Evolutionary conservation across 2,888 invertebrate genomes (phyloP).

Genomic region (Polydrusus cervinus): DNA sequence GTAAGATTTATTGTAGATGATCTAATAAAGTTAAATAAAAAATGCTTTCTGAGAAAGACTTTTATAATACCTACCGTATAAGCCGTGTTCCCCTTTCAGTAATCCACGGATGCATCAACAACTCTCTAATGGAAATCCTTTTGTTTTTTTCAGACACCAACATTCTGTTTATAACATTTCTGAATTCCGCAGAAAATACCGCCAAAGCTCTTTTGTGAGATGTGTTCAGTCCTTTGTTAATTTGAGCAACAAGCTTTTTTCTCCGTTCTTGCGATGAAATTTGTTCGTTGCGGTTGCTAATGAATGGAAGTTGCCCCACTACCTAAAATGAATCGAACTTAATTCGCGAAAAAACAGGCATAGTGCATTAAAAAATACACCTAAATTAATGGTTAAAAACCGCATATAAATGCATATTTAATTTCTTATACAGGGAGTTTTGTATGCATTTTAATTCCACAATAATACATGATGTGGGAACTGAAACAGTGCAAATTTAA

Average conservation of each 20-base stretch:
- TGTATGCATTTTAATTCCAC: no score
- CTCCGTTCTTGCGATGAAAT: conserved; percentile 75
- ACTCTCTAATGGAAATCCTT: conserved; percentile 75
- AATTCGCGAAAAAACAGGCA: neutral
- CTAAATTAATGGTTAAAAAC: no score
- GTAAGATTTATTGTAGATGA: no score
- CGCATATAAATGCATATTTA: no score
- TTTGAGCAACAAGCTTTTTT: conserved; percentile 77
- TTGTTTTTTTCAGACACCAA: conserved; percentile 74
- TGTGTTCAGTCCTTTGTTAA: conserved; percentile 78
- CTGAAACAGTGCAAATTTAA: no score
- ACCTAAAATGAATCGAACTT: conserved; percentile 60
- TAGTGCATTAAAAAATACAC: no score
- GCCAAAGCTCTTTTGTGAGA: conserved; percentile 75
- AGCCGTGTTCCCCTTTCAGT: conserved; percentile 72
- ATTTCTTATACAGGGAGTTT: no score
- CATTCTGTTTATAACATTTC: conserved; percentile 73
- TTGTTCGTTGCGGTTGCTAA: conserved; percentile 68
- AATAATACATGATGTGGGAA: no score
- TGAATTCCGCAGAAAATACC: conserved; percentile 70
- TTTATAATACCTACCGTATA: conserved; percentile 69
- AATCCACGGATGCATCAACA: conserved; percentile 77
- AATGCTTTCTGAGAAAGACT: neutral
- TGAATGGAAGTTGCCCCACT: conserved; percentile 82
- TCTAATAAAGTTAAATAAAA: neutral